Evolutionary conservation across 2,888 invertebrate species (phyloP), one percentile per base, ranked within the genome.

Genomic region (Oasisia sp.): DNA sequence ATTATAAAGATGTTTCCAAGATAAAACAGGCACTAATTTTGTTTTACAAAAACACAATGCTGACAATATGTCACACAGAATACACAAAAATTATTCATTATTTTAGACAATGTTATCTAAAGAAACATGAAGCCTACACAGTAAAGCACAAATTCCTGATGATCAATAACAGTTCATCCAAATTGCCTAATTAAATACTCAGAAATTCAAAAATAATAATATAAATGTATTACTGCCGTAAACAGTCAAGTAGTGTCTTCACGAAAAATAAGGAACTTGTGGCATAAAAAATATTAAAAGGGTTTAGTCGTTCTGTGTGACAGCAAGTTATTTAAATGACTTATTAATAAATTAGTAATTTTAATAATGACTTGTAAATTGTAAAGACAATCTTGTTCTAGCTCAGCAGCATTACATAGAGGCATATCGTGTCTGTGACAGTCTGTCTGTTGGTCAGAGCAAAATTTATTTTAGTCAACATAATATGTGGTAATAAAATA

Each of bases 211-310:
- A 19, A 74, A 74, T 27, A 74, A 74, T 74, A 27, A 14, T 19
- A 74, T 27, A 74, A 74, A 12, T 7, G 14, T 74, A 74, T 74
- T 74, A 74, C 19, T 74, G 27, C n/a, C 27, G 27, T 74, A 74
- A 92, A 56, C n/a, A 74, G 92, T 32, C 50, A 38, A 91, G 14
- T 45, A 32, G 14, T 32, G 90, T 38, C n/a, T n/a, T n/a, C n/a
- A n/a, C n/a, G n/a, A n/a, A n/a, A n/a, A 14, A 32, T 32, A 32
- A 90, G 7, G 1, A 74, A 74, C 74, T 19, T 74, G 7, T 27
- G 7, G 7, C 7, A 74, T 7, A 74, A 14, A 27, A 74, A 27
- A 19, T 14, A n/a, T 74, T 50, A 9, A 50, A 89, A 89, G 89
- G 32, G 19, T 11, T 32, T 11, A 14, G 89, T 89, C 89, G 12